Base-by-base conservation (phyloP, 2,113 vertebrate species). In the Crotalus viridis region DNA sequence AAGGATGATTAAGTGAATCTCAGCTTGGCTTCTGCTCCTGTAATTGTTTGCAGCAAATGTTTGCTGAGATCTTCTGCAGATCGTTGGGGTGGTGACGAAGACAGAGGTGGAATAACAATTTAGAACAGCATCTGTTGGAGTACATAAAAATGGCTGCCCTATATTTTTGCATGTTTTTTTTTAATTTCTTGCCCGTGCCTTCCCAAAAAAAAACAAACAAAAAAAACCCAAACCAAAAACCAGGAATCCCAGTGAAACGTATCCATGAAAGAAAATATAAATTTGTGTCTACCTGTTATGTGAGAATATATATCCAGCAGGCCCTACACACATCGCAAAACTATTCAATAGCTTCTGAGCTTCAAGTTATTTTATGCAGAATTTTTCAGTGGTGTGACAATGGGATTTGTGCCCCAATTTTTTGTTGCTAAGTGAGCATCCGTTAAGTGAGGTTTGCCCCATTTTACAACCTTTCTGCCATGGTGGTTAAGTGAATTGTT, bases 1-100 rank as follows among this genome's bases (percentile, higher is more conserved):
- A 55, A 61, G n/a, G 91, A 51, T 90, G 95, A 86, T 90, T 51
- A 95, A 95, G 96, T n/a, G 24, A 85, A 33, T 52, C 43, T 61
- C 22, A n/a, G 88, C 90, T 95, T 94, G 39, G 39, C 81, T 92
- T 46, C 12, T 87, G 86, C 28, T 64, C 1, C 21, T 54, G n/a
- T 59, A 24, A 22, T 54, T 24, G 19, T 87, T 39, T 94, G 94
- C 93, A 55, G 81, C 9, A 95, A 94, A 94, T 54, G 89, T 92
- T 93, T 89, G 88, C 0, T 0, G 8, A 91, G 86, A 52, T 21
- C 33, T 12, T 92, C 51, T 15, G 33, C 81, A 0, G 3, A 85
- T 8, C 33, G 1, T 19, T 13, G 8, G 0, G 21, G 24, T 3
- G 28, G 33, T 33, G 22, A 15, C 10, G 17, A 81, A 5, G n/a